Evolutionary conservation across 2,797 vertebrate species (phyloP), one percentile per base, ranked within the genome.

Genomic region (Oceanodroma leucorhoa): DNA sequence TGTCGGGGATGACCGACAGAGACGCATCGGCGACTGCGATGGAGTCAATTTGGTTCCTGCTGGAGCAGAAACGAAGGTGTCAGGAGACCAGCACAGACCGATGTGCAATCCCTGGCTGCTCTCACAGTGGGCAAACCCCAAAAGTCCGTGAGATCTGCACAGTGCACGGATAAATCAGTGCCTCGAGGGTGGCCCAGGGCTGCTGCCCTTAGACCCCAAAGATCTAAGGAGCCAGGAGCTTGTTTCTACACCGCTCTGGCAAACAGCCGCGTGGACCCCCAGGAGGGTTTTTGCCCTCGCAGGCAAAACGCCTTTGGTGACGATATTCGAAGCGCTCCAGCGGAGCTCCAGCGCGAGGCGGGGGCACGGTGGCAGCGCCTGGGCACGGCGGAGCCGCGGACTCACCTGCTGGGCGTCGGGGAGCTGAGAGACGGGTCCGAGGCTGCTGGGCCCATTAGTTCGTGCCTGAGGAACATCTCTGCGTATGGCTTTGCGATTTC

Each of bases 401-500:
- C 95, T 95, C 67, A 97, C 96, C 86, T 66, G 7, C 62, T 87
- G 71, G 87, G 23, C 11, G 69, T 6, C 1, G 70, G 23, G 11
- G 78, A 64, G 75, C 29, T 0, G 1, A 32, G 40, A 23, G 91
- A 51, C 3, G 82, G 43, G 2, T 45, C 84, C 8, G 90, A 27
- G 23, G 2, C 40, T 18, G 43, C 14, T 0, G 26, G 5, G 51
- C 26, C 71, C 78, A 40, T 38, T 3, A 97, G 71, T 21, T 93
- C 90, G 15, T 51, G 72, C 53, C 67, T 87, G 48, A 97, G 94
- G 14, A 92, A 67, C 1, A 58, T 11, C 93, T 97, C 94, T 1
- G 90, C 38, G 0, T 97, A 75, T 2, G 89, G 55, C 84, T 92
- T 97, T 8, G 96, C 95, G 26, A 95, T 71, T n/a, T 96, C 86